phyloP scores from a whole-genome alignment of 2,888 invertebrate species.

The Agrotis ipsilon region DNA sequence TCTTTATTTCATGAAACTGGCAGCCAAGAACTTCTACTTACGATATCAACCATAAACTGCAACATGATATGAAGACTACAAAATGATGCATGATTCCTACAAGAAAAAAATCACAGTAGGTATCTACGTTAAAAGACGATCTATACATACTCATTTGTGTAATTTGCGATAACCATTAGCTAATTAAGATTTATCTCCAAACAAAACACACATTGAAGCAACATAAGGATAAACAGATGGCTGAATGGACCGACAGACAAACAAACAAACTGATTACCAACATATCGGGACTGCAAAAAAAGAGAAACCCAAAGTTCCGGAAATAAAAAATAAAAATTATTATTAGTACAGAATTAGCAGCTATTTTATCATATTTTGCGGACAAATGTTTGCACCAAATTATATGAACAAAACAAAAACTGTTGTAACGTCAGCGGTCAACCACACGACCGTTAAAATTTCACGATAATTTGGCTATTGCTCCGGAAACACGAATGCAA shows the following conservation, averaged over 20 bases:
- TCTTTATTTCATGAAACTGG: neutral
- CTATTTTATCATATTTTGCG: constrained; percentile 35
- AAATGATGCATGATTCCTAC: neutral
- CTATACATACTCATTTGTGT: neutral
- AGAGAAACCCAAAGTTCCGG: constrained; percentile 14
- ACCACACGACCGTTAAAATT: constrained; percentile 84
- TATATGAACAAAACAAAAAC: constrained; percentile 53
- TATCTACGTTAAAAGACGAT: neutral
- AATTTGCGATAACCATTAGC: constrained; percentile 7
- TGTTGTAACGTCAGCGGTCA: constrained; percentile 75
- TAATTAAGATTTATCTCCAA: constrained; percentile 10
- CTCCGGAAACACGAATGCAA: constrained; percentile 86
- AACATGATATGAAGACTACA: neutral
- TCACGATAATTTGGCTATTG: constrained; percentile 85
- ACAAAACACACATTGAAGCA: neutral
- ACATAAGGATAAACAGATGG: constrained; percentile 25
- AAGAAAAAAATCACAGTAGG: neutral
- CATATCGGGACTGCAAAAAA: constrained; percentile 12
- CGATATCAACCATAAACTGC: neutral
- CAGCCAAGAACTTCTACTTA: neutral
- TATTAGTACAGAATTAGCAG: constrained; percentile 32
- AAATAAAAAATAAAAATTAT: constrained; percentile 21
- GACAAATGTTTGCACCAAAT: constrained; percentile 41
- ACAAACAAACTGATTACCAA: constrained; percentile 30
- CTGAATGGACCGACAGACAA: constrained; percentile 14